These are phyloP conservation scores for Spongia lamella DNA, from an alignment of 37 sponge, comb jelly and placozoan species.

Conservation along the genomic window DNA sequence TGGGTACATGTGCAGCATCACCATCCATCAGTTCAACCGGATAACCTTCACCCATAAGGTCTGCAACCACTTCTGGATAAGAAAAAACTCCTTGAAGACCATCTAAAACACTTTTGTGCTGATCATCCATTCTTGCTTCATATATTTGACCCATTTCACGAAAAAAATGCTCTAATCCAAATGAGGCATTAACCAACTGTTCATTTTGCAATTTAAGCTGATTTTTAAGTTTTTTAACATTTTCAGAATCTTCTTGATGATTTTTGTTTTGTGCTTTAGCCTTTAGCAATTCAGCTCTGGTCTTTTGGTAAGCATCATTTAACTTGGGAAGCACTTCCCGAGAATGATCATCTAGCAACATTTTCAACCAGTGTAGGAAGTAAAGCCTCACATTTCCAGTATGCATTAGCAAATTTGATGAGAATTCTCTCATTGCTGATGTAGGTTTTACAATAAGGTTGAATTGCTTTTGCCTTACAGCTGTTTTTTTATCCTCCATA, in stretches of 20 bases:
- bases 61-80: slow-evolving; percentile 34
- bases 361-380: background rate
- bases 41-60: slow-evolving; percentile 36
- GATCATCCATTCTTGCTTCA: slow-evolving; percentile 7
- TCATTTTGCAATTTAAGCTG: slow-evolving; percentile 2
- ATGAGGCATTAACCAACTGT: slow-evolving; percentile 14
- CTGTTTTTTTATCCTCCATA: background rate
- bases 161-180: slow-evolving; percentile 33
- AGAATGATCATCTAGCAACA: slow-evolving; percentile 5
- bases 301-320: background rate
- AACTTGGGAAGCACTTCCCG: slow-evolving; percentile 1
- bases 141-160: slow-evolving; percentile 15
- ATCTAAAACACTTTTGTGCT: background rate
- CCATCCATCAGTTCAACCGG: slow-evolving; percentile 45
- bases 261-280: background rate
- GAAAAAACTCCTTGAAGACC: background rate
- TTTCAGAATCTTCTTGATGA: background rate
- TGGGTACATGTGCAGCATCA: slow-evolving; percentile 53
- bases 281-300: background rate
- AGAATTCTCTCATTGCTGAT: slow-evolving; percentile 10
- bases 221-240: background rate
- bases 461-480: slow-evolving; percentile 9
- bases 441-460: background rate
- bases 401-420: background rate
- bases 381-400: slow-evolving; percentile 1